These are phyloP conservation scores for Amazona vittata DNA, from an alignment of 2,113 vertebrate genomes.

Conservation along the genomic window DNA sequence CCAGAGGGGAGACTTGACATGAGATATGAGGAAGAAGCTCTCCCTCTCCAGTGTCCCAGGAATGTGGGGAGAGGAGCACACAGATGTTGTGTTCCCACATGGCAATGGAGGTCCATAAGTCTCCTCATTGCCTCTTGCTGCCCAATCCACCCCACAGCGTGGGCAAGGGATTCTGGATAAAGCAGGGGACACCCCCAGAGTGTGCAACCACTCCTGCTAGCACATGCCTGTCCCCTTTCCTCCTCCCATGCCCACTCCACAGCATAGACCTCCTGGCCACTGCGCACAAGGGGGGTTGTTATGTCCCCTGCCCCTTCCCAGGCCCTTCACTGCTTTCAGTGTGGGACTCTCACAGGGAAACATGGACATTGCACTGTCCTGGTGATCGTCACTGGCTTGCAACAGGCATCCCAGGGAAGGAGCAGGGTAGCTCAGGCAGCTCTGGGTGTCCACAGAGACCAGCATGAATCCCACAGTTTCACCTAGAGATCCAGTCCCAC, in stretches of 20 bases:
- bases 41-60: background rate
- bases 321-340: background rate
- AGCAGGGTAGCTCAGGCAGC: background rate
- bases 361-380: background rate
- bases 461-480: background rate
- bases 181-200: background rate
- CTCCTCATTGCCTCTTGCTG: background rate
- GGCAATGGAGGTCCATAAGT: background rate
- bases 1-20: background rate
- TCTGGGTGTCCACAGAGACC: background rate
- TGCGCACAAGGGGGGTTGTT: rapidly evolving
- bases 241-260: background rate
- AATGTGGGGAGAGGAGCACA: background rate
- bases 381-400: background rate
- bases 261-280: background rate
- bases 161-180: background rate
- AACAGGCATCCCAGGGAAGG: background rate
- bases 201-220: background rate
- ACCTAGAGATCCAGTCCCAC: background rate
- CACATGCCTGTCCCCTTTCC: background rate
- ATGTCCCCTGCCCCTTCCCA: background rate
- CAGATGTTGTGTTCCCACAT: rapidly evolving
- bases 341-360: background rate
- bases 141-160: background rate
- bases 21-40: background rate